Evolutionary conservation across 2,113 vertebrate species (phyloP).

Genomic region (Chloropsis cyanopogon): DNA sequence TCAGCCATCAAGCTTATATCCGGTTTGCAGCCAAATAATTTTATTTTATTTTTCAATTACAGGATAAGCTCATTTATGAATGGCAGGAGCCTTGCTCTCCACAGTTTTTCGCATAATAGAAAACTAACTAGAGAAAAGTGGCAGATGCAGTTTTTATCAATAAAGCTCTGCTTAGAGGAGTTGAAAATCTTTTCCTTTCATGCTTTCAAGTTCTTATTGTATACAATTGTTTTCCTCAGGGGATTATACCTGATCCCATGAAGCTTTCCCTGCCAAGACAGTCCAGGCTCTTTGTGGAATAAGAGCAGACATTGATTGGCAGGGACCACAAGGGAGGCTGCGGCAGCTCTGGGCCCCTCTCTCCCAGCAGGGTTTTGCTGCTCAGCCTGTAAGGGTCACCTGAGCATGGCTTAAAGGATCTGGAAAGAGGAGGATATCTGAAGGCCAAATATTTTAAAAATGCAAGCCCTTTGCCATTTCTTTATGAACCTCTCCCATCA

Average conservation of each 20-base stretch:
- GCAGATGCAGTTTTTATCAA: not conserved
- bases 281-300: not conserved
- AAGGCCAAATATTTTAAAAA: conserved; percentile 33
- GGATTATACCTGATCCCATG: conserved; percentile 41
- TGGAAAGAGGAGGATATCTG: conserved; percentile 13
- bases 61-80: not conserved
- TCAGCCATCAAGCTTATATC: not conserved
- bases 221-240: conserved; percentile 20
- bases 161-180: not conserved
- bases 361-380: conserved; percentile 4
- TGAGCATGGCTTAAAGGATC: conserved; percentile 12
- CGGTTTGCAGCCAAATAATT: not conserved
- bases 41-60: conserved; percentile 41
- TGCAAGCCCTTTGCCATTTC: conserved; percentile 34
- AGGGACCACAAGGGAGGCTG: not conserved
- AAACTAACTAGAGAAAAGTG: conserved; percentile 36
- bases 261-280: conserved; percentile 45
- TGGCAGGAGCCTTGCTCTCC: not conserved
- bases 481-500: conserved; percentile 35
- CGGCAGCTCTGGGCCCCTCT: not conserved
- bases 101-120: not conserved
- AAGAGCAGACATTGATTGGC: not conserved
- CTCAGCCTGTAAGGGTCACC: conserved; percentile 27
- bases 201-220: conserved; percentile 36
- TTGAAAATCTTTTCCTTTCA: conserved; percentile 50